Percentiles rank a stretch among this genome's conserved stretches.
phyloP scores from a whole-genome alignment of 2,888 invertebrate genomes.

The Phalangium opilio region DNA sequence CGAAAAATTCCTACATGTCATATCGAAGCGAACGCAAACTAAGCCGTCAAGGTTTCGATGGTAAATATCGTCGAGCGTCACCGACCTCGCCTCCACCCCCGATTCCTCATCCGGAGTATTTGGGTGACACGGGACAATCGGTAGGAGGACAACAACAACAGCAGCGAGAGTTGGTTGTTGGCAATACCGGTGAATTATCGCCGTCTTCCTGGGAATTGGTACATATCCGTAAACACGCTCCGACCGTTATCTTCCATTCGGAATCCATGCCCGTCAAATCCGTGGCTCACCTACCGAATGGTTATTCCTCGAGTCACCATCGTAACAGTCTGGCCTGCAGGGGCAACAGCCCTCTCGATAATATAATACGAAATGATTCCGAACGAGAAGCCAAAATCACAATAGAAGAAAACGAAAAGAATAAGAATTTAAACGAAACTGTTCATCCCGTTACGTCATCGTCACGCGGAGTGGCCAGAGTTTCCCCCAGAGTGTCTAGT shows the following conservation, averaged over 20 bases:
- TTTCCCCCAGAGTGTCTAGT: not conserved
- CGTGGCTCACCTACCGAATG: not conserved
- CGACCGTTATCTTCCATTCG: slow-evolving; percentile 29
- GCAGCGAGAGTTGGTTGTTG: too few relatives aligned
- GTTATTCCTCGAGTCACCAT: too few relatives aligned
- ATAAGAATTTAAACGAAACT: too few relatives aligned
- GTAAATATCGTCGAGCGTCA: slow-evolving; percentile 57
- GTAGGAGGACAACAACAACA: too few relatives aligned
- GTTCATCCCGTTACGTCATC: not conserved
- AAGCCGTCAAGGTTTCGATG: slow-evolving; percentile 41
- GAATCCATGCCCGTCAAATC: slow-evolving; percentile 15
- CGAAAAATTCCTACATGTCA: slow-evolving; percentile 60
- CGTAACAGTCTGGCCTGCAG: too few relatives aligned
- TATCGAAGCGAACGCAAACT: slow-evolving; percentile 51
- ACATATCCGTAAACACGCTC: slow-evolving; percentile 27
- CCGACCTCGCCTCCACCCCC: slow-evolving; percentile 30
- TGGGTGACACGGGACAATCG: not conserved
- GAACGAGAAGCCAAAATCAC: not conserved
- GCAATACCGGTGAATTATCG: not conserved
- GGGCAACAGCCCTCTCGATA: too few relatives aligned
- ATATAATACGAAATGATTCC: too few relatives aligned
- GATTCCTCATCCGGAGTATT: not conserved
- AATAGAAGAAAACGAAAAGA: not conserved
- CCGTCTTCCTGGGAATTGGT: slow-evolving; percentile 25
- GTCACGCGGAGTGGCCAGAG: not conserved